Evolutionary conservation across 2,797 vertebrate species (phyloP).

Genomic region (Neoniphon sammara): DNA sequence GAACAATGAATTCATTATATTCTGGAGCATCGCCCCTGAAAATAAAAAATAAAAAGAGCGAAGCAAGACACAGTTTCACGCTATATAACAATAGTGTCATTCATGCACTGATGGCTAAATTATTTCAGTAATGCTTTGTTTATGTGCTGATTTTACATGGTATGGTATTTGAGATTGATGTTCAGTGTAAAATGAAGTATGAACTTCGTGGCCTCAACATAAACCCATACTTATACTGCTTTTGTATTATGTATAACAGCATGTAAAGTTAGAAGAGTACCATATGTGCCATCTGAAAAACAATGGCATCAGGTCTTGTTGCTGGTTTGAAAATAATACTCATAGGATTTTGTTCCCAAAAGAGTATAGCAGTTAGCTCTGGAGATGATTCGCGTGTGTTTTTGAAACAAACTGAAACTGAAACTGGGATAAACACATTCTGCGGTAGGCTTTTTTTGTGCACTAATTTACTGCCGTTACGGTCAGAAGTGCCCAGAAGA

Average conservation of each 20-base stretch:
- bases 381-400: conserved; percentile 37
- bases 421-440: not conserved
- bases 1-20: conserved; percentile 79
- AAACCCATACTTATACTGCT: conserved; percentile 14
- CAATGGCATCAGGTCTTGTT: conserved; percentile 9
- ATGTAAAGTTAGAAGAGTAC: conserved; percentile 17
- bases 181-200: conserved; percentile 31
- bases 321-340: conserved; percentile 32
- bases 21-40: conserved; percentile 41
- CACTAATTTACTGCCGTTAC: conserved; percentile 32
- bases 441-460: not conserved
- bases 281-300: conserved; percentile 5
- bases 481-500: not conserved
- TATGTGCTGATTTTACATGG: conserved; percentile 55
- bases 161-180: conserved; percentile 36
- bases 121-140: conserved; percentile 53
- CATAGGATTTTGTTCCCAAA: not conserved
- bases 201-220: conserved; percentile 23
- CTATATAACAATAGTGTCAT: conserved; percentile 42
- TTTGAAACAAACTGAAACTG: conserved; percentile 17
- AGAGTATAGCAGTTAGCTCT: no score
- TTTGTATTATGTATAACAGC: conserved; percentile 34
- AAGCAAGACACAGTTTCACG: conserved; percentile 58
- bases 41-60: conserved; percentile 16
- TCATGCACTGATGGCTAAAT: conserved; percentile 64